Conservation (phyloP, 1,140 invertebrate genomes). For the Nilaparvata lugens region DNA sequence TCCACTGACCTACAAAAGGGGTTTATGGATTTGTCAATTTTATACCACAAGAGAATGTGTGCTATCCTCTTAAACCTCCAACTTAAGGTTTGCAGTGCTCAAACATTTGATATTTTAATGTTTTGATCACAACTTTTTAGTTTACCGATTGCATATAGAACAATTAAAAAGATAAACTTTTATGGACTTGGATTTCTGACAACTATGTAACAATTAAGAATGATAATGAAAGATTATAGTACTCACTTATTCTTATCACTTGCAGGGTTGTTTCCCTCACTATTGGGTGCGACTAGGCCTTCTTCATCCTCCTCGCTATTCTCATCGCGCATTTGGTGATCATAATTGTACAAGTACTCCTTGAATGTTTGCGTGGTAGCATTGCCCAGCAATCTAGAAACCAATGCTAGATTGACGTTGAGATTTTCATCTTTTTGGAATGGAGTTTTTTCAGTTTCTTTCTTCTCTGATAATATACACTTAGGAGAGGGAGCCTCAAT, state of each 20-base stretch:
- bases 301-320: constrained; percentile 59
- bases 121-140: too few relatives aligned
- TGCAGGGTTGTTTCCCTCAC: constrained; percentile 70
- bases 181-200: too few relatives aligned
- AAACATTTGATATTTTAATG: too few relatives aligned
- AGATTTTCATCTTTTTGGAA: constrained; percentile 22
- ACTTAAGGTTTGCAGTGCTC: too few relatives aligned
- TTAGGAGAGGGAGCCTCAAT: constrained; percentile 9
- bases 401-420: constrained; percentile 54
- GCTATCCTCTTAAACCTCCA: too few relatives aligned
- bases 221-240: too few relatives aligned
- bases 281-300: constrained; percentile 60
- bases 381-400: constrained; percentile 68
- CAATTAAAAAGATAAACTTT: too few relatives aligned
- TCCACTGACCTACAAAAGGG: too few relatives aligned
- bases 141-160: too few relatives aligned
- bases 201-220: too few relatives aligned
- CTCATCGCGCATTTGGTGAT: constrained; percentile 32
- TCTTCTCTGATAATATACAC: constrained; percentile 18
- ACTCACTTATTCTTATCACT: constrained; percentile 64
- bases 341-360: constrained; percentile 34
- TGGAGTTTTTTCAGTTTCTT: constrained; percentile 12
- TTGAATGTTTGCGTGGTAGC: constrained; percentile 63
- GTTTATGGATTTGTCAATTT: too few relatives aligned
- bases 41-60: too few relatives aligned